Evolutionary conservation across 2,797 vertebrate species (phyloP).

Genomic region (Semaprochilodus insignis): DNA sequence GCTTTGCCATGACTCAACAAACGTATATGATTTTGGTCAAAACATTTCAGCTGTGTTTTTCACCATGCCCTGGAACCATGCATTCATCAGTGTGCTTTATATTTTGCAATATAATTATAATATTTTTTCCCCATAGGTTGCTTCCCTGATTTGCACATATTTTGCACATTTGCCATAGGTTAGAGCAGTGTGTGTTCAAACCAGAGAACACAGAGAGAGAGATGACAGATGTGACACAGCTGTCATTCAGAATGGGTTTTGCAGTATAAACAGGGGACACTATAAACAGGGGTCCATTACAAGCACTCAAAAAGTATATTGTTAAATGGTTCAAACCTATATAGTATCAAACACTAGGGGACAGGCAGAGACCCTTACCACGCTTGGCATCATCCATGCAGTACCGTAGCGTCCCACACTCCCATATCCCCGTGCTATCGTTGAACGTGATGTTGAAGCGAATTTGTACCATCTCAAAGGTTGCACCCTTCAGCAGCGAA

Average conservation of each 20-base stretch:
- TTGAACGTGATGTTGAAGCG: slow-evolving; percentile 81
- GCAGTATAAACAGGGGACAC: background rate
- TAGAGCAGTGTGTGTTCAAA: too few relatives aligned
- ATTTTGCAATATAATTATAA: too few relatives aligned
- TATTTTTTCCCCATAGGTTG: too few relatives aligned
- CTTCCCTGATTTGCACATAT: too few relatives aligned
- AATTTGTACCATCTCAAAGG: slow-evolving; percentile 76
- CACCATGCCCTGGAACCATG: too few relatives aligned
- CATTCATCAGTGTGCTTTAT: too few relatives aligned
- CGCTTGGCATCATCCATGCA: slow-evolving; percentile 72
- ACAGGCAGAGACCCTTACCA: slow-evolving; percentile 60
- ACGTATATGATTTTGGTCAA: too few relatives aligned
- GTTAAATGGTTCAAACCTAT: background rate
- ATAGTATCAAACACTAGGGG: background rate
- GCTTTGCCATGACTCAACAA: too few relatives aligned
- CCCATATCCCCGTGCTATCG: slow-evolving; percentile 68
- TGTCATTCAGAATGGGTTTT: background rate
- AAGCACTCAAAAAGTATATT: background rate
- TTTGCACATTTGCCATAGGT: background rate
- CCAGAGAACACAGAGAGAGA: too few relatives aligned
- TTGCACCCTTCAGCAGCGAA: slow-evolving; percentile 74
- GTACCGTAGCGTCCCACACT: slow-evolving; percentile 73
- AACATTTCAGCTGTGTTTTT: too few relatives aligned
- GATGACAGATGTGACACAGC: too few relatives aligned
- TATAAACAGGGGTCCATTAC: background rate